Evolutionary conservation across 1,140 invertebrate genomes (phyloP).

Genomic region (Drosophila sturtevanti): DNA sequence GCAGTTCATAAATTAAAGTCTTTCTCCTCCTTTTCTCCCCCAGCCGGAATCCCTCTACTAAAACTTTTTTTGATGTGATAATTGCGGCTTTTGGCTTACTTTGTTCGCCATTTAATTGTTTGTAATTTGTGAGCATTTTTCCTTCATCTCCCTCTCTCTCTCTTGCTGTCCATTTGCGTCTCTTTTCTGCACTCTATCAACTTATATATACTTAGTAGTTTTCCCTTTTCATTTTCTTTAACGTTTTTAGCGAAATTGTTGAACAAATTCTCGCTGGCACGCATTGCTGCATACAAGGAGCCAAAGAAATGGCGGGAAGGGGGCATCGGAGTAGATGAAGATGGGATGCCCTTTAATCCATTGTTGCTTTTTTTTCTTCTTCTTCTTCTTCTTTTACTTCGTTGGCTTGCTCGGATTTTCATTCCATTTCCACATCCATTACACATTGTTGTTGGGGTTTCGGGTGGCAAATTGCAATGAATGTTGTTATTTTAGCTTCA

Average conservation of each 20-base stretch:
- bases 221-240: slow-evolving; percentile 73
- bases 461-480: slow-evolving; percentile 74
- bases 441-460: slow-evolving; percentile 20
- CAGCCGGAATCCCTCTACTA: neutral
- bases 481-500: slow-evolving; percentile 78
- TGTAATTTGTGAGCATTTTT: slow-evolving; percentile 69
- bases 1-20: slow-evolving; percentile 79
- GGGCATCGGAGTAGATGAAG: neutral
- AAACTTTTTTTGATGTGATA: slow-evolving; percentile 64
- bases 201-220: slow-evolving; percentile 41
- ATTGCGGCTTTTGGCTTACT: slow-evolving; percentile 79
- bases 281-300: slow-evolving; percentile 63
- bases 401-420: slow-evolving; percentile 13
- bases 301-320: slow-evolving; percentile 10
- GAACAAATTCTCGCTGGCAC: slow-evolving; percentile 78
- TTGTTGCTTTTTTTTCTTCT: neutral
- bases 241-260: slow-evolving; percentile 71
- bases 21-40: slow-evolving; percentile 17
- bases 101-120: slow-evolving; percentile 81
- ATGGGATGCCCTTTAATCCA: neutral
- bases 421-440: slow-evolving; percentile 1
- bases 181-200: slow-evolving; percentile 23
- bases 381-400: no score
- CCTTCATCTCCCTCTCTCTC: slow-evolving; percentile 14
- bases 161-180: neutral